Base-by-base conservation (phyloP, 2,113 vertebrate species). In the Petrocephalus zakoni region DNA sequence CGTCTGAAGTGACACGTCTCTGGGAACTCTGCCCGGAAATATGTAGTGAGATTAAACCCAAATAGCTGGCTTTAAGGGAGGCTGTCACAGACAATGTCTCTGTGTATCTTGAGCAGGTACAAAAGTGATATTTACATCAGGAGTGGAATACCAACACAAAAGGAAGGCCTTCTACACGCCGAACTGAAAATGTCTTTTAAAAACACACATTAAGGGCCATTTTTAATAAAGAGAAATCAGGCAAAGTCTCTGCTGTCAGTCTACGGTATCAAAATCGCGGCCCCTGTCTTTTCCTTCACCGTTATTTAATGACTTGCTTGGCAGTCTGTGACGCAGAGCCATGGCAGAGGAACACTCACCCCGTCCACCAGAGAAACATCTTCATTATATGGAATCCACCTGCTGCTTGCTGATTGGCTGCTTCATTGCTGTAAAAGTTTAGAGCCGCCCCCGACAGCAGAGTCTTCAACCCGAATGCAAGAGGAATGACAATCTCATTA, bases 251-350 rank as follows among this genome's bases (percentile, higher is more conserved):
- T 83, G 81, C 42, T 83, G 81, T 83, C 37, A 11, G 17, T 47
- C 21, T 46, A 46, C 49, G 46, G 21, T 83, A 83, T 83, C 81
- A 4, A 49, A 49, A 82, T n/a, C 46, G 2, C 34, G 22, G 34
- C 15, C 34, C 17, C 17, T 46, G 75, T 25, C 22, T 21, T 88
- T 37, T 11, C 68, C 82, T 2, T 68, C 87, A 37, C 52, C 15
- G 21, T 8, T 49, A 87, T 55, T 82, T 87, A 64, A 90, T 90
- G 87, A 86, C 64, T 72, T 89, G 84, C 85, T 83, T 68, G 49
- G 84, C 37, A n/a, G 55, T 15, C 15, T 53, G 42, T 42, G 21
- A 42, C 15, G 68, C 82, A 49, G 37, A 56, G 37, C 47, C 21
- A 52, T 22, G 61, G 42, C 58, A 51, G 87, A 46, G 9, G 15